Base-by-base conservation (phyloP, 1,140 invertebrate species). In the Trichoplusia ni region DNA sequence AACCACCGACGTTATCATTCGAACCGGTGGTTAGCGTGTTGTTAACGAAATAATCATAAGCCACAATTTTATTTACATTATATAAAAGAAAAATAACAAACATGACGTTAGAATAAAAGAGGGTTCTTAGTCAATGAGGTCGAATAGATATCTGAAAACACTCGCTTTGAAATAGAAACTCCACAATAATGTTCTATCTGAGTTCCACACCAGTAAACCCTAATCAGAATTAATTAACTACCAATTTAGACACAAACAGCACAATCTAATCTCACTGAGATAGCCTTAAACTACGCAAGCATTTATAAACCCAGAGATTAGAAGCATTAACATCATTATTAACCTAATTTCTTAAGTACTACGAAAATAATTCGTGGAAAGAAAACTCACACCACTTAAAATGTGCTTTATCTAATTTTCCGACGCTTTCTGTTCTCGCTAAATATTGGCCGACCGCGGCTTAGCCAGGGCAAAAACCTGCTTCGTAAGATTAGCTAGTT, bases 401-500 rank as follows among this genome's bases (percentile, higher is more conserved):
- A 19, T 53, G 64, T 46, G 46, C 53, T 49, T 75, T 64, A 73
- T 73, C 64, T 67, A 67, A 75, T 73, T 71, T 65, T 62, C 46
- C 27, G 66, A 72, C 66, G 66, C 61, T 63, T 49, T 49, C 37
- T 61, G 14, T 19, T 44, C 65, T 68, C 18, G 31, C 62, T 67
- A 75, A 75, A 77, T 75, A 75, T 80, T 80, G 72, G 42, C 65
- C 38, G 46, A 31, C 42, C 44, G 49, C 33, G 40, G 63, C 56
- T 49, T 46, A 67, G 58, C 37, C 51, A n/a, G 8, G 33, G 69
- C 53, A 71, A 73, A 75, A 74, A 76, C 64, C 64, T 67, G 61
- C 69, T 76, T 64, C 59, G 44, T 67, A 37, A 74, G 70, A 82
- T 80, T 79, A 75, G 69, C 64, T 58, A 76, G 54, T 68, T 73